Percentiles rank a stretch among this genome's conserved stretches.
Evolutionary conservation across 2,888 invertebrate species (phyloP).

Genomic region (Hypena proboscidalis): DNA sequence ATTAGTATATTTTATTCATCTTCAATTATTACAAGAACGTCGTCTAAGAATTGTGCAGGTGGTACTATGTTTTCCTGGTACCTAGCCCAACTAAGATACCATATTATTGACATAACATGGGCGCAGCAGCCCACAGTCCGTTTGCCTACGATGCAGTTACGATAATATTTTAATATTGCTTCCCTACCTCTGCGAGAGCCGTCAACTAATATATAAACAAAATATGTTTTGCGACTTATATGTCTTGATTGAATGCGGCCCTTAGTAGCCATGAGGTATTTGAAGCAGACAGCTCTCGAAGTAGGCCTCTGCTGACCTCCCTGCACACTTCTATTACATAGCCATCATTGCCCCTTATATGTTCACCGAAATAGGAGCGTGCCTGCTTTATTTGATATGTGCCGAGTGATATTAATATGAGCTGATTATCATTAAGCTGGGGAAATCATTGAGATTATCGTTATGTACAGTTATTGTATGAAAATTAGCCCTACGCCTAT

Average conservation of each 20-base stretch:
- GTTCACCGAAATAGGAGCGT: conserved; percentile 23
- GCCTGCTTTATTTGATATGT: conserved; percentile 22
- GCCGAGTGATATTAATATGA: conserved; percentile 18
- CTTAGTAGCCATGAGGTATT: not conserved
- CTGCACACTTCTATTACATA: conserved; percentile 22
- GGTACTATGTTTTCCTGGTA: no score
- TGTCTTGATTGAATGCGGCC: not conserved
- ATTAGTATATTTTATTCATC: no score
- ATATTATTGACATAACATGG: no score
- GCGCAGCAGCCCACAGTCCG: no score
- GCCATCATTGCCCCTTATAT: conserved; percentile 19
- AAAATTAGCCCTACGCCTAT: conserved; percentile 10
- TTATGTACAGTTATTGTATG: conserved; percentile 5
- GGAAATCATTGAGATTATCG: conserved; percentile 10
- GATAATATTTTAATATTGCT: no score
- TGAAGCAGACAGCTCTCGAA: not conserved
- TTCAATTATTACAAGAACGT: no score
- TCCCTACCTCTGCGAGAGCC: no score
- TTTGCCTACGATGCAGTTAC: no score
- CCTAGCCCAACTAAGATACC: no score
- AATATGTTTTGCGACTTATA: not conserved
- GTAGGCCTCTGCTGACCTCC: not conserved
- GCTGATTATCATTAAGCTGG: conserved; percentile 1
- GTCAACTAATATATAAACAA: no score
- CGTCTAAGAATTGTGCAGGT: no score